These are phyloP conservation scores for Adela reaumurella DNA, from an alignment of 2,888 invertebrate species.

Conservation along the genomic window DNA sequence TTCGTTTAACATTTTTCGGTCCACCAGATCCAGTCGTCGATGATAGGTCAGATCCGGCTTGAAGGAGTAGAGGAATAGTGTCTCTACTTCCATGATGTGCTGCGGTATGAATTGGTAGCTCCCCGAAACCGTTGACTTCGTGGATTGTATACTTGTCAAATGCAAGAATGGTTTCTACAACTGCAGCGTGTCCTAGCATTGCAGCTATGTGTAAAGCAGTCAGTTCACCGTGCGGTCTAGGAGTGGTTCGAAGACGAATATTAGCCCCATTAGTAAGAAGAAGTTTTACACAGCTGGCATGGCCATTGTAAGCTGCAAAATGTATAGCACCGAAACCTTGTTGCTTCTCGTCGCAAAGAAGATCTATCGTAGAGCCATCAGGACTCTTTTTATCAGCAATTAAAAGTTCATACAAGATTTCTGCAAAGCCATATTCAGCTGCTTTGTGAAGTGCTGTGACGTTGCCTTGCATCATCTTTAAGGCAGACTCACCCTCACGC, in stretches of 20 bases:
- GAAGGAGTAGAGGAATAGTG: constrained; percentile 20
- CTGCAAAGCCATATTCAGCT: constrained; percentile 49
- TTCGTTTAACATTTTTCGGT: constrained; percentile 32
- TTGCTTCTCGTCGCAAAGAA: constrained; percentile 13
- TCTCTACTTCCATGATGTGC: constrained; percentile 39
- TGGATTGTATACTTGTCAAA: constrained; percentile 12
- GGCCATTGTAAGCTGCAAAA: constrained; percentile 32
- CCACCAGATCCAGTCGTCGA: constrained; percentile 22
- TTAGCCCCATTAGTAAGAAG: constrained; percentile 18
- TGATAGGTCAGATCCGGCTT: constrained; percentile 17
- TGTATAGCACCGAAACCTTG: constrained; percentile 20
- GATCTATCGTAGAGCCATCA: constrained; percentile 11
- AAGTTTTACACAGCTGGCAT: constrained; percentile 16
- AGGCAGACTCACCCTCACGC: constrained; percentile 24
- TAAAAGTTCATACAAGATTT: constrained; percentile 51
- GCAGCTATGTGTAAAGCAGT: constrained; percentile 18
- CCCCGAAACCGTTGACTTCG: constrained; percentile 8
- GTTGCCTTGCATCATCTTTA: constrained; percentile 35
- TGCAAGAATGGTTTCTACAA: constrained; percentile 10
- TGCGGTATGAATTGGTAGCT: constrained; percentile 15
- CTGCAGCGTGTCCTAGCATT: constrained; percentile 11
- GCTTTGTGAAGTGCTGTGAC: constrained; percentile 60
- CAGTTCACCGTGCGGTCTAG: constrained; percentile 8
- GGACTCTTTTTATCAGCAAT: constrained; percentile 34
- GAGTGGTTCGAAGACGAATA: constrained; percentile 11